Percentiles rank a stretch among this genome's conserved stretches.
phyloP scores from a whole-genome alignment of 2,113 vertebrate genomes.

The Chloebia gouldiae region DNA sequence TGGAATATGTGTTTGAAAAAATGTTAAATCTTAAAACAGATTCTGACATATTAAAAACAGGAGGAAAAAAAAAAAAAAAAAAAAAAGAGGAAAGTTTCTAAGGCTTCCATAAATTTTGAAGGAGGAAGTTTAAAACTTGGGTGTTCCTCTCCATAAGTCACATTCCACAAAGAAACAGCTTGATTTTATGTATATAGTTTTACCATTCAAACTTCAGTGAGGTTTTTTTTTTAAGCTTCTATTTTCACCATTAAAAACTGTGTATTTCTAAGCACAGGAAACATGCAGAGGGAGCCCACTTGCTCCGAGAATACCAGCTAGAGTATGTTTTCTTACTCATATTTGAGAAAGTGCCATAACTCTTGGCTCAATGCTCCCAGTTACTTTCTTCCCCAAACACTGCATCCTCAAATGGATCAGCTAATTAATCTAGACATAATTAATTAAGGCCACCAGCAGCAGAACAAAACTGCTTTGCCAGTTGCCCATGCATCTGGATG shows the following conservation, averaged over 20 bases:
- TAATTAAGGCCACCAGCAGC: slow-evolving; percentile 22
- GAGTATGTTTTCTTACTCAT: neutral
- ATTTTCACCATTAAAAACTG: slow-evolving; percentile 40
- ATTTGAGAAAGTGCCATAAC: neutral
- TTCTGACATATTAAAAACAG: slow-evolving; percentile 22
- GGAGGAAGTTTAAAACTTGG: slow-evolving; percentile 76
- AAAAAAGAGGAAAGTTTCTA: slow-evolving; percentile 30
- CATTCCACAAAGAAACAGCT: slow-evolving; percentile 68
- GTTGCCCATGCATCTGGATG: neutral
- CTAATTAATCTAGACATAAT: slow-evolving; percentile 47
- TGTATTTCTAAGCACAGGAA: neutral
- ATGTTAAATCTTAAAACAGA: slow-evolving; percentile 59
- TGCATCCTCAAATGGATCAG: neutral
- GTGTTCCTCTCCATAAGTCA: slow-evolving; percentile 66
- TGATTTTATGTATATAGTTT: slow-evolving; percentile 67
- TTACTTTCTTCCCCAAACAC: neutral
- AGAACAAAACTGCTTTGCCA: neutral
- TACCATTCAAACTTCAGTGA: slow-evolving; percentile 58
- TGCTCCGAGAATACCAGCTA: neutral
- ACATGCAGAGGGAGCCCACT: neutral
- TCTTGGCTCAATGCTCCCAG: neutral
- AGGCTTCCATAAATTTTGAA: slow-evolving; percentile 70
- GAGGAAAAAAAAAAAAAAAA: rapidly evolving
- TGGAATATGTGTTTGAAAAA: slow-evolving; percentile 56
- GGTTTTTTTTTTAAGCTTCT: slow-evolving; percentile 7